Conservation (phyloP, 2,888 invertebrate species). For the Beris chalybata region DNA sequence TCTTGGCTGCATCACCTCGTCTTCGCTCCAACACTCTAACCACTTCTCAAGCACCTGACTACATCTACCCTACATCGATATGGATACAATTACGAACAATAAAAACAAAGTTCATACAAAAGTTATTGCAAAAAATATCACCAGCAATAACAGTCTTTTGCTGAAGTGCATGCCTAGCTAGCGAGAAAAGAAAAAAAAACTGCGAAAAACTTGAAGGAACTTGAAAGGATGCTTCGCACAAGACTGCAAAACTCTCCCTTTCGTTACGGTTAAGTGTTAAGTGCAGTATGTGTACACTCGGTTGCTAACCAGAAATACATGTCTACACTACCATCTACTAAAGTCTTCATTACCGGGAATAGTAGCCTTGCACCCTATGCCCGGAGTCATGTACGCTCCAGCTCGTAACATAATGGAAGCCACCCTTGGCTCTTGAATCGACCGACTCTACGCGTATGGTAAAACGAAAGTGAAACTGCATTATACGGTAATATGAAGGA, state of each 20-base stretch:
- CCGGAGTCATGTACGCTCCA: background rate
- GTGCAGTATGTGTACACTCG: constrained; percentile 6
- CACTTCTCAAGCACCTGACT: too few species aligned
- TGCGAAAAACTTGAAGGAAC: constrained; percentile 11
- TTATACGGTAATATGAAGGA: background rate
- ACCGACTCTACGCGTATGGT: constrained; percentile 16
- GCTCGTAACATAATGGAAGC: constrained; percentile 19
- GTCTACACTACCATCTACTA: constrained; percentile 18
- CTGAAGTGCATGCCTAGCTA: constrained; percentile 3
- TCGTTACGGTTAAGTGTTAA: constrained; percentile 23
- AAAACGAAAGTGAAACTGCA: constrained; percentile 28
- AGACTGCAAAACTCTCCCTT: constrained; percentile 28
- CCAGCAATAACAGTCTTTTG: constrained; percentile 13
- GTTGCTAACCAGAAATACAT: constrained; percentile 14
- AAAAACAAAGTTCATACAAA: constrained; percentile 23
- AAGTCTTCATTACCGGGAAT: constrained; percentile 9
- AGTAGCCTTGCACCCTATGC: constrained; percentile 18
- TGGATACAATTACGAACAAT: constrained; percentile 22
- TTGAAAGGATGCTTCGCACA: constrained; percentile 23
- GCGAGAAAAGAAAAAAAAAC: constrained; percentile 3
- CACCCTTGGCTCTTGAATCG: constrained; percentile 11
- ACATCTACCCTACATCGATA: background rate
- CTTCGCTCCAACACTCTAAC: too few species aligned
- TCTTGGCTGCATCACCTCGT: too few species aligned
- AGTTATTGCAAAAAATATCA: background rate